Percentiles rank a stretch among this genome's conserved stretches.
Conservation (phyloP, 2,888 invertebrate species). For the Agrotis puta region DNA sequence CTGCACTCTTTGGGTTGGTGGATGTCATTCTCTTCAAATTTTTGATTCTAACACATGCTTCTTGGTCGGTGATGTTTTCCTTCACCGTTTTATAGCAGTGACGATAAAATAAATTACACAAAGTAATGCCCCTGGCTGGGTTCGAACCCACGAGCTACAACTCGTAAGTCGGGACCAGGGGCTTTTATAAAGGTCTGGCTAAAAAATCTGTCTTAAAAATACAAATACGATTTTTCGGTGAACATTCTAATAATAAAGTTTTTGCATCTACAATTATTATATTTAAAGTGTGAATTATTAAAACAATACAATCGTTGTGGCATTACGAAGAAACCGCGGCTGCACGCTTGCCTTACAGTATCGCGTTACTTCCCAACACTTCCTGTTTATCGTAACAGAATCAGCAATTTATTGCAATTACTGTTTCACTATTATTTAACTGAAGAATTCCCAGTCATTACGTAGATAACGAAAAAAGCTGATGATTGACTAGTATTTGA, state of each 20-base stretch:
- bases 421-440: constrained; percentile 51
- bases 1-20: background rate
- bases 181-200: too few species aligned
- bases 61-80: too few species aligned
- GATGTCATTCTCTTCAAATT: too few species aligned
- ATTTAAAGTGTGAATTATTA: constrained; percentile 30
- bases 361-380: constrained; percentile 77
- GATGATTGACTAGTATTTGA: constrained; percentile 17
- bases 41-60: too few species aligned
- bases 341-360: constrained; percentile 71
- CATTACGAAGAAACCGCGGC: constrained; percentile 66
- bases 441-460: constrained; percentile 45
- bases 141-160: too few species aligned
- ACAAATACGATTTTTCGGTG: too few species aligned
- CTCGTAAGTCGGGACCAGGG: too few species aligned
- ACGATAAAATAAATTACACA: too few species aligned
- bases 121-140: too few species aligned
- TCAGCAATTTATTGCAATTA: constrained; percentile 42
- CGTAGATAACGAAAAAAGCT: constrained; percentile 19
- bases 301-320: constrained; percentile 37
- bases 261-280: background rate
- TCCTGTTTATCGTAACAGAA: constrained; percentile 65
- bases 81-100: too few species aligned
- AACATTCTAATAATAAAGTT: constrained; percentile 11
- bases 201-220: too few species aligned